phyloP scores from a whole-genome alignment of 1,140 invertebrate species.

The Kradibia gibbosae region DNA sequence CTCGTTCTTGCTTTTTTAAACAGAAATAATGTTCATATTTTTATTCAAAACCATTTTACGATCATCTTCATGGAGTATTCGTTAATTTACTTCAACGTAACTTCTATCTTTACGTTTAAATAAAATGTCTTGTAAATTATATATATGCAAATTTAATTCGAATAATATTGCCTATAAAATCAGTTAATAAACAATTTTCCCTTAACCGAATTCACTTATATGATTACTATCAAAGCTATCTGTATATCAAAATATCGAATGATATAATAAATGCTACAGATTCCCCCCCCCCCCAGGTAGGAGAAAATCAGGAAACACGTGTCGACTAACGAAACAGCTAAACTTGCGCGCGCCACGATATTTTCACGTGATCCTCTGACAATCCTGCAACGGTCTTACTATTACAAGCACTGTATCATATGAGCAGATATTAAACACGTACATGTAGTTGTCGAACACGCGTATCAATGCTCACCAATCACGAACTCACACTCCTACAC shows the following conservation, averaged over 20 bases:
- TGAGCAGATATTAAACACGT: neutral
- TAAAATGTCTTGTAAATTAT: too few species aligned
- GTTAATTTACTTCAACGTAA: too few species aligned
- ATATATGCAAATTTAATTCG: too few species aligned
- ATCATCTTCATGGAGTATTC: too few species aligned
- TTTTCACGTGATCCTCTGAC: slow-evolving; percentile 64
- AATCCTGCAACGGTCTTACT: slow-evolving; percentile 52
- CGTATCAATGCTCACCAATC: neutral
- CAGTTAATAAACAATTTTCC: too few species aligned
- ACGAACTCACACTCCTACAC: neutral
- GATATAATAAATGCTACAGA: neutral
- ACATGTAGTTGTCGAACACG: neutral
- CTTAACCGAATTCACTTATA: too few species aligned
- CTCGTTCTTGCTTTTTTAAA: too few species aligned
- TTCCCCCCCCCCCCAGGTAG: neutral
- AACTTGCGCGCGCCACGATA: slow-evolving; percentile 55
- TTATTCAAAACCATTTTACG: too few species aligned
- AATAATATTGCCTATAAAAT: too few species aligned
- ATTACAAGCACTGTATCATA: slow-evolving; percentile 66
- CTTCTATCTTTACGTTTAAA: too few species aligned
- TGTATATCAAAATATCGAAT: neutral
- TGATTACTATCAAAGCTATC: neutral
- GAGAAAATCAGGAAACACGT: slow-evolving; percentile 47
- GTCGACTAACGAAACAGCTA: neutral
- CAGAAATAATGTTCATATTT: too few species aligned